A percentile compares a stretch with the other conserved stretches of the same genome.
Evolutionary conservation across 2,797 vertebrate species (phyloP).

Genomic region (Danio jaintianensis): DNA sequence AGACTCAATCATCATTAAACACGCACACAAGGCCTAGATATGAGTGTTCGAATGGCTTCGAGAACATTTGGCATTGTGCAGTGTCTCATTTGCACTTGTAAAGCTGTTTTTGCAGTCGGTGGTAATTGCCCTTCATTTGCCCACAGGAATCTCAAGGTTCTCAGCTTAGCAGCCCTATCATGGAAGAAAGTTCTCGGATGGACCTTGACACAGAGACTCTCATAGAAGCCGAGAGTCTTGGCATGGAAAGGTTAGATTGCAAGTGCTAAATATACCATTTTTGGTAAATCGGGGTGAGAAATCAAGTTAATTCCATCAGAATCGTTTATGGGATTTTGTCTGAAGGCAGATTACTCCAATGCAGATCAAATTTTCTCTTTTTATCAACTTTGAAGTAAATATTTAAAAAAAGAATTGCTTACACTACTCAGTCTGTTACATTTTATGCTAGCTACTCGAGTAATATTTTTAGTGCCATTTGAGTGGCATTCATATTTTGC

Average conservation of each 20-base stretch:
- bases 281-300: too few relatives aligned
- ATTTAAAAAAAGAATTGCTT: neutral
- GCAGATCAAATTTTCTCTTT: too few relatives aligned
- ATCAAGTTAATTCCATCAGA: too few relatives aligned
- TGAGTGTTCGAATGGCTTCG: neutral
- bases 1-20: conserved; percentile 9
- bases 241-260: conserved; percentile 81
- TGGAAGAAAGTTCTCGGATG: conserved; percentile 84
- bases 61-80: conserved; percentile 28
- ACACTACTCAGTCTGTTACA: neutral
- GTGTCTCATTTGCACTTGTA: neutral
- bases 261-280: neutral
- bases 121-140: conserved; percentile 15
- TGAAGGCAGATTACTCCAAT: too few relatives aligned
- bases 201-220: conserved; percentile 78
- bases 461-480: too few relatives aligned
- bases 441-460: neutral
- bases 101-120: neutral
- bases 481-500: neutral
- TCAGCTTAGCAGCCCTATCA: conserved; percentile 49
- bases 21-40: neutral
- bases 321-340: too few relatives aligned
- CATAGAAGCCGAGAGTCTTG: conserved; percentile 79
- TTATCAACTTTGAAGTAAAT: neutral
- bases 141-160: conserved; percentile 68